A percentile compares a stretch with the other conserved stretches of the same genome.
phyloP scores from a whole-genome alignment of 1,140 invertebrate species.

The Caenorhabditis brenneri region DNA sequence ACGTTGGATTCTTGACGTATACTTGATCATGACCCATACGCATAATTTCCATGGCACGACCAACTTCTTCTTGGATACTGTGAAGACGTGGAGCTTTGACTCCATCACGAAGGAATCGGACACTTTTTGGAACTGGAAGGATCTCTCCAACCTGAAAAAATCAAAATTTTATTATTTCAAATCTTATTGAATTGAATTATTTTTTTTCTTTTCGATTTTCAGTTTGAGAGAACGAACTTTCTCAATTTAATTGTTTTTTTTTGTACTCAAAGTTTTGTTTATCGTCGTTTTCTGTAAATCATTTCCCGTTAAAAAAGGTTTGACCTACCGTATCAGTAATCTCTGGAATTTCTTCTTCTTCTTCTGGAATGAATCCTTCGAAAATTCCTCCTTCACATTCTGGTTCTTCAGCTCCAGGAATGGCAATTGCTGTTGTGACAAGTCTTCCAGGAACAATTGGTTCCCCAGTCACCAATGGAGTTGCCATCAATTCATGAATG shows the following conservation, averaged over 20 bases:
- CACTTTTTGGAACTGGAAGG: slow-evolving; percentile 36
- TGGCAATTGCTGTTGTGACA: slow-evolving; percentile 28
- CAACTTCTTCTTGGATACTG: slow-evolving; percentile 85
- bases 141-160: slow-evolving; percentile 75
- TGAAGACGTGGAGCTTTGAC: slow-evolving; percentile 63
- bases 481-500: slow-evolving; percentile 86
- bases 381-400: slow-evolving; percentile 36
- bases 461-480: slow-evolving; percentile 84
- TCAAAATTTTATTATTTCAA: slow-evolving; percentile 77
- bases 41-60: slow-evolving; percentile 92
- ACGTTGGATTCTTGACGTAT: slow-evolving; percentile 50
- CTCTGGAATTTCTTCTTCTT: slow-evolving; percentile 70
- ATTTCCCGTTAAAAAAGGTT: slow-evolving; percentile 75
- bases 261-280: no score
- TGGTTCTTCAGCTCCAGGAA: slow-evolving; percentile 29
- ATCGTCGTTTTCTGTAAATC: no score
- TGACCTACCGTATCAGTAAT: slow-evolving; percentile 79
- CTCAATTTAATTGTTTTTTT: no score
- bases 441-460: slow-evolving; percentile 21
- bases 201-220: no score
- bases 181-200: no score
- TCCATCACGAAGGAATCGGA: slow-evolving; percentile 54
- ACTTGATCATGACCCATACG: slow-evolving; percentile 84
- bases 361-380: slow-evolving; percentile 41
- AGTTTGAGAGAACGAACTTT: no score